Percentiles rank a stretch among this genome's conserved stretches.
Evolutionary conservation across 2,113 vertebrate species (phyloP).

Genomic region (Dermatemys mawii): DNA sequence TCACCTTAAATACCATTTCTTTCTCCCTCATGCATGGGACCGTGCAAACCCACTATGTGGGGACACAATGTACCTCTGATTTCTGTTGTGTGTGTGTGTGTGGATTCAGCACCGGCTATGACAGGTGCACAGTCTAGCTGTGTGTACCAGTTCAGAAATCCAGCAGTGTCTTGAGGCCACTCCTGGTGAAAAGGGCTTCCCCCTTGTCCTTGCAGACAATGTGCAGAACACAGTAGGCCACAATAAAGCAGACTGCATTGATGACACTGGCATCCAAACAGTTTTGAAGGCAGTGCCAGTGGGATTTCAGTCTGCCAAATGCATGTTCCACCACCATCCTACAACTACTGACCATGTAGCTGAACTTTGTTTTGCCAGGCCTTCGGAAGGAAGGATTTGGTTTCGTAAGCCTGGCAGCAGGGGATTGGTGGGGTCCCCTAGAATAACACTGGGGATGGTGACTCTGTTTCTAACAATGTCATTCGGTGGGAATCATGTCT

Average conservation of each 20-base stretch:
- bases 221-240: not conserved
- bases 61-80: not conserved
- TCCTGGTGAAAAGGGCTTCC: no score
- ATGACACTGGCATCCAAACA: not conserved
- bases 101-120: not conserved
- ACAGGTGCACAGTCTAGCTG: not conserved
- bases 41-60: not conserved
- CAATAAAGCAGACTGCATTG: not conserved
- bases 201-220: not conserved
- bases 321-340: not conserved
- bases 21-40: not conserved
- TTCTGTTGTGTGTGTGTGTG: not conserved
- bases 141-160: not conserved
- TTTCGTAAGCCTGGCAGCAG: not conserved
- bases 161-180: not conserved
- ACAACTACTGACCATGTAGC: not conserved
- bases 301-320: not conserved
- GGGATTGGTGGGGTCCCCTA: not conserved
- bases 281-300: not conserved
- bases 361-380: not conserved
- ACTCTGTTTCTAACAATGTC: not conserved
- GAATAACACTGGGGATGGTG: not conserved
- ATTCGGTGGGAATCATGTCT: not conserved
- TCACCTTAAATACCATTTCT: not conserved
- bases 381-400: not conserved